Base-by-base conservation (phyloP, 2,888 invertebrate genomes). In the Polydesmus complanatus region DNA sequence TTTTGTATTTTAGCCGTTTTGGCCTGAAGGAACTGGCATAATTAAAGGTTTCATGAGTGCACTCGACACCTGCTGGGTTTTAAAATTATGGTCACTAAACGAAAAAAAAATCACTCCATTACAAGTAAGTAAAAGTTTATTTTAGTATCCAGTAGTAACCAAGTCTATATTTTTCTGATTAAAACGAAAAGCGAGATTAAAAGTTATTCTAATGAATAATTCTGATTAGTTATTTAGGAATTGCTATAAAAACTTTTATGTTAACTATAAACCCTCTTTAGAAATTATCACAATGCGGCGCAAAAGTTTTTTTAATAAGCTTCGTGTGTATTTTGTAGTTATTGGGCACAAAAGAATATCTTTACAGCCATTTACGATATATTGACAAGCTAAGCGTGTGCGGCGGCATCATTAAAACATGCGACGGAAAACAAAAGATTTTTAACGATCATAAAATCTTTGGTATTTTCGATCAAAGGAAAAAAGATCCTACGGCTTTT, bases 11-110 rank as follows among this genome's bases (percentile, higher is more conserved):
- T 51, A 68, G 67, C 69, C 69, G 1, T 80, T 80, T 70, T 80
- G 80, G 80, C 80, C 80, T 1, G 79, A 78, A 18, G 80, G 79
- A 0, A 76, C 78, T 18, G 80, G 80, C 1, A 77, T 77, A 70
- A 79, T 78, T 1, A 70, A 79, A 54, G 80, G 80, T 1, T 80
- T 80, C 66, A 71, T 80, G 18, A 74, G 78, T 47, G 75, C 76
- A 1, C 71, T 78, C 65, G 80, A 80, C 69, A 72, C 77, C 1
- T 78, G 77, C 1, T 80, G 79, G 79, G 75, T 78, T 73, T 72
- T 79, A 54, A 69, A 74, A 54, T 71, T 72, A 56, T 78, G 77
- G 74, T 74, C 77, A 0, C 70, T 74, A 48, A 74, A 74, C 5
- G 68, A 70, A 27, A 69, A 70, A 8, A 52, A 51, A 37, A 58